These are phyloP conservation scores for Pseudomyrmex dendroicus DNA, from an alignment of 1,140 invertebrate genomes.

Conservation along the genomic window DNA sequence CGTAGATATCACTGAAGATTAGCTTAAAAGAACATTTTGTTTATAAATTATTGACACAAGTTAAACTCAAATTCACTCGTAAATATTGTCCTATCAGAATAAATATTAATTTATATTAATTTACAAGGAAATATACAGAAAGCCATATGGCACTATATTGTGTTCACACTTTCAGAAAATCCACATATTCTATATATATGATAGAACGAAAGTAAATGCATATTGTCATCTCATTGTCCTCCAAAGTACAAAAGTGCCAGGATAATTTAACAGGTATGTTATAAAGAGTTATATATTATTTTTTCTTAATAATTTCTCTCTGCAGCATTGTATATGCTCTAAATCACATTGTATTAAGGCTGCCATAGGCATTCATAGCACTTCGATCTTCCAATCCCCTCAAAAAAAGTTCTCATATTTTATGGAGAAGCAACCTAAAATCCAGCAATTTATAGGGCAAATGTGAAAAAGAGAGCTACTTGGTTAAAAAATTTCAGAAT, in stretches of 20 bases:
- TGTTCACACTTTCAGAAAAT: conserved; percentile 9
- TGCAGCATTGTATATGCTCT: conserved; percentile 35
- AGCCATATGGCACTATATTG: conserved; percentile 17
- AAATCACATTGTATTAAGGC: conserved; percentile 71
- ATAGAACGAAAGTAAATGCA: not conserved
- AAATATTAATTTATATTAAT: conserved; percentile 46
- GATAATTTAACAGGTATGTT: conserved; percentile 46
- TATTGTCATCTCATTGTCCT: conserved; percentile 17
- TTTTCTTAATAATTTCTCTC: conserved; percentile 65
- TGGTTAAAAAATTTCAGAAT: not conserved
- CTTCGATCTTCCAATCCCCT: conserved; percentile 17
- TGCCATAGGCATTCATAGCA: conserved; percentile 48
- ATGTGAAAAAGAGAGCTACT: not conserved
- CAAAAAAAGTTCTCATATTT: conserved; percentile 30
- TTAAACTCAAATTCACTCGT: not conserved
- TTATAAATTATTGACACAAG: conserved; percentile 42
- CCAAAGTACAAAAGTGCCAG: conserved; percentile 46
- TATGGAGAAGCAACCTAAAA: conserved; percentile 80
- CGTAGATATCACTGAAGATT: not conserved
- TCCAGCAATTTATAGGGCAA: not conserved
- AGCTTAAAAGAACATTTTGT: conserved; percentile 4
- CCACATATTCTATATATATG: not conserved
- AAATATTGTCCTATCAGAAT: conserved; percentile 21
- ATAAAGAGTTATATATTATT: conserved; percentile 69
- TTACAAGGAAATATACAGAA: conserved; percentile 62